phyloP scores from a whole-genome alignment of 2,797 vertebrate species.

The Melanotaenia boesemani region DNA sequence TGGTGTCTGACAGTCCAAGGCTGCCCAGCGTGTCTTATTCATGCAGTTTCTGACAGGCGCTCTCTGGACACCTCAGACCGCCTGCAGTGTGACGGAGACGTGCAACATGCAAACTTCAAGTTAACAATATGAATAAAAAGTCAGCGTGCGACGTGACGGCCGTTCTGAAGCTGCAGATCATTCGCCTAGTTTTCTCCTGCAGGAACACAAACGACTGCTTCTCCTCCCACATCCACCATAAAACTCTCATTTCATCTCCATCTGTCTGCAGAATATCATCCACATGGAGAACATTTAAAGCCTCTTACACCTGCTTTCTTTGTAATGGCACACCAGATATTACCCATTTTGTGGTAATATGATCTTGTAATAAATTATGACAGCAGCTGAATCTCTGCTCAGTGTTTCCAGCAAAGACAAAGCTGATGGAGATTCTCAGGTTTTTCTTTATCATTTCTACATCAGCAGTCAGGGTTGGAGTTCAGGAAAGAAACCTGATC shows the following conservation, averaged over 20 bases:
- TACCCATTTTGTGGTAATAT: slow-evolving; percentile 20
- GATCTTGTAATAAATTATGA: slow-evolving; percentile 31
- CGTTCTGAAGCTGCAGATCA: neutral
- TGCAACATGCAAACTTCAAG: neutral
- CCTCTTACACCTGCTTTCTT: neutral
- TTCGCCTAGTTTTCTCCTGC: neutral
- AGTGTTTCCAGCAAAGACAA: too few relatives aligned
- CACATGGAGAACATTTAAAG: slow-evolving; percentile 31
- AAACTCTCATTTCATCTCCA: slow-evolving; percentile 31
- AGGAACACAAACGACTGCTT: neutral
- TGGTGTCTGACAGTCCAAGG: slow-evolving; percentile 44
- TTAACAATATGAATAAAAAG: neutral
- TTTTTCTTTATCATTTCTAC: too few relatives aligned
- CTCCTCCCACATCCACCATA: slow-evolving; percentile 2
- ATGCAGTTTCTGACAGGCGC: neutral
- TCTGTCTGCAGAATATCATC: slow-evolving; percentile 53
- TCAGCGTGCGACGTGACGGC: neutral
- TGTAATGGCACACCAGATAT: slow-evolving; percentile 24
- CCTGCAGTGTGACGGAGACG: neutral
- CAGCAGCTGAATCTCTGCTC: neutral
- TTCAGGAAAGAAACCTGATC: too few relatives aligned
- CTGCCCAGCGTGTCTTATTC: neutral
- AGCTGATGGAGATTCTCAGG: too few relatives aligned
- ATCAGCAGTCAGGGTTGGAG: too few relatives aligned
- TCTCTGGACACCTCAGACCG: slow-evolving; percentile 47